Percentiles rank a stretch among this genome's conserved stretches.
phyloP scores from a whole-genome alignment of 2,797 vertebrate species.

The Peromyscus attwateri region DNA sequence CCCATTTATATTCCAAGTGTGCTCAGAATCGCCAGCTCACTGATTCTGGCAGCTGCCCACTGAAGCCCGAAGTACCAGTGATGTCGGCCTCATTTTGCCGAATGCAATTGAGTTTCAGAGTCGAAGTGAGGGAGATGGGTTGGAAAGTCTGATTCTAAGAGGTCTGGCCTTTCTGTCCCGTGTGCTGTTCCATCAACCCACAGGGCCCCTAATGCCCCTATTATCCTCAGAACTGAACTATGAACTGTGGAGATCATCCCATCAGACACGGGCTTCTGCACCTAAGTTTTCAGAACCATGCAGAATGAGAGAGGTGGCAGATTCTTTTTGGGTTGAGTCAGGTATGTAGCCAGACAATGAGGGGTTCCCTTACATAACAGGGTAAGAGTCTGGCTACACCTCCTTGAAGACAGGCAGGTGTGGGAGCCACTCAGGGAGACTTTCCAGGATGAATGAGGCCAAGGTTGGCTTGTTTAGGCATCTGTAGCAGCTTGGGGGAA shows the following conservation, averaged over 20 bases:
- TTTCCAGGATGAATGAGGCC: neutral
- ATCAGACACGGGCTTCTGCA: neutral
- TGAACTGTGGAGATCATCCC: neutral
- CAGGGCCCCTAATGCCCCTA: neutral
- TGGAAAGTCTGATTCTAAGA: neutral
- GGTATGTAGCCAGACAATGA: neutral
- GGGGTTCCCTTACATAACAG: neutral
- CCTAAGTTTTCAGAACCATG: neutral
- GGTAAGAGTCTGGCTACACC: neutral
- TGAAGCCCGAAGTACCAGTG: neutral
- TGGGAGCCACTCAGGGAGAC: neutral
- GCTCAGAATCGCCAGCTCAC: neutral
- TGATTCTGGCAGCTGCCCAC: neutral
- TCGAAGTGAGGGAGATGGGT: neutral
- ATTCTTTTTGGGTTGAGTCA: neutral
- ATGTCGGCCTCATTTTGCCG: neutral
- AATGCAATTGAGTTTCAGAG: neutral
- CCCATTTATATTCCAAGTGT: neutral
- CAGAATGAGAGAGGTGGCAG: neutral
- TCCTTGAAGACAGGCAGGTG: neutral
- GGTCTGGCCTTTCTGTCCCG: neutral
- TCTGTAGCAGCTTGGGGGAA: neutral
- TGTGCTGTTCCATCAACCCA: neutral
- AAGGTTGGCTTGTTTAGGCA: neutral
- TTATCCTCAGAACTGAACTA: neutral